Evolutionary conservation across 2,113 vertebrate genomes (phyloP).

Genomic region (Strigops habroptila): DNA sequence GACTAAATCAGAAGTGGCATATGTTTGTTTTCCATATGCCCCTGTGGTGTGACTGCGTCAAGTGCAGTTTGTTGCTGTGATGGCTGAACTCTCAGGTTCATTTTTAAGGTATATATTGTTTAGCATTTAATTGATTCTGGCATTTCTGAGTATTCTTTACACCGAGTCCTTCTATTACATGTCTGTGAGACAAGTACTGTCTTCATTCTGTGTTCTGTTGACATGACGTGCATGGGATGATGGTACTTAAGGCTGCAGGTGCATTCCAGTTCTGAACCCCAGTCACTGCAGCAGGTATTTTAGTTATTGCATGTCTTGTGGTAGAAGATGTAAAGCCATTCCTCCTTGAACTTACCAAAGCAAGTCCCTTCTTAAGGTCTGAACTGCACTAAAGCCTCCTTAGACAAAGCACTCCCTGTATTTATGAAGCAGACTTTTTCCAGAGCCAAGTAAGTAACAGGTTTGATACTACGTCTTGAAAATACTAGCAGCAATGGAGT

Average conservation of each 20-base stretch:
- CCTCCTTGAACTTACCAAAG: neutral
- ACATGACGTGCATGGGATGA: neutral
- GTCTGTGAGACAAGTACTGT: neutral
- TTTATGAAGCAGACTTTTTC: neutral
- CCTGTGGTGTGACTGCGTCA: neutral
- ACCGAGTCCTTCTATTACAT: rapidly evolving
- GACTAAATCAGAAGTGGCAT: neutral
- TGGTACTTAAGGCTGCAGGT: neutral
- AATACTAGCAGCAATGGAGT: neutral
- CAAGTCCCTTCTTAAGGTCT: neutral
- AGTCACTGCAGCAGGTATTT: neutral
- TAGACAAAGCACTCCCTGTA: neutral
- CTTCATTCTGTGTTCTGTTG: neutral
- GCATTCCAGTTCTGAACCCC: neutral
- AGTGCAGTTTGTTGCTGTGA: neutral
- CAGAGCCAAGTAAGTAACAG: neutral
- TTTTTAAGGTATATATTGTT: neutral
- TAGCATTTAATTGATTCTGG: neutral
- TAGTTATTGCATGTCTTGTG: neutral
- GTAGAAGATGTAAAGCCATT: neutral
- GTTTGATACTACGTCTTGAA: neutral
- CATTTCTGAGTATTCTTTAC: neutral
- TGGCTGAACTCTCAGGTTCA: neutral
- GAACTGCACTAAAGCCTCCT: neutral
- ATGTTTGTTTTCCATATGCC: rapidly evolving